A percentile compares a stretch with the other conserved stretches of the same genome.
Conservation (phyloP, 2,797 vertebrate genomes). For the Coluber constrictor region DNA sequence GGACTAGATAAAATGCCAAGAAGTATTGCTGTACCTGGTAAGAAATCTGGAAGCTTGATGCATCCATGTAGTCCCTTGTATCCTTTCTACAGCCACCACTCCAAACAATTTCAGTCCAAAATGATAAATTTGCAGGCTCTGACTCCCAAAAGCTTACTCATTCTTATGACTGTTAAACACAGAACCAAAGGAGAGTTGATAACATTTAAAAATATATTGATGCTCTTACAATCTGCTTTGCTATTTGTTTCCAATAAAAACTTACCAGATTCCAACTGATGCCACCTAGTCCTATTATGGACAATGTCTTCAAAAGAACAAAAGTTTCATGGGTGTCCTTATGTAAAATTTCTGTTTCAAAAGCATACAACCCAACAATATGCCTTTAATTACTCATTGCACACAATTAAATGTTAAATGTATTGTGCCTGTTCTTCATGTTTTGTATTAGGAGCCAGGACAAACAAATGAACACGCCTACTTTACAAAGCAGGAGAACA, state of each 20-base stretch:
- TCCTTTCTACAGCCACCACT: not conserved
- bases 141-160: not conserved
- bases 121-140: not conserved
- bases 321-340: constrained; percentile 7
- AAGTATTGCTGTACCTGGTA: not conserved
- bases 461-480: constrained; percentile 56
- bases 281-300: not conserved
- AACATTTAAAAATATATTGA: not conserved
- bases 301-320: not conserved
- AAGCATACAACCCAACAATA: constrained; percentile 20
- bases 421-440: constrained; percentile 33
- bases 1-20: not conserved
- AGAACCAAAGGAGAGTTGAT: not conserved
- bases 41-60: not conserved
- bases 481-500: constrained; percentile 20
- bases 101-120: not conserved
- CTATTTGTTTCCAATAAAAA: constrained; percentile 11
- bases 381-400: constrained; percentile 46
- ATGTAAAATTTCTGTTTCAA: constrained; percentile 13
- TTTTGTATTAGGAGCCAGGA: constrained; percentile 38
- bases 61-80: not conserved
- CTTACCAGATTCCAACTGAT: not conserved
- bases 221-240: not conserved
- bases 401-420: constrained; percentile 20
- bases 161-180: constrained; percentile 5